Percentiles rank a stretch among this genome's conserved stretches.
phyloP scores from a whole-genome alignment of 2,888 invertebrate genomes.

The Pasiphila rectangulata region DNA sequence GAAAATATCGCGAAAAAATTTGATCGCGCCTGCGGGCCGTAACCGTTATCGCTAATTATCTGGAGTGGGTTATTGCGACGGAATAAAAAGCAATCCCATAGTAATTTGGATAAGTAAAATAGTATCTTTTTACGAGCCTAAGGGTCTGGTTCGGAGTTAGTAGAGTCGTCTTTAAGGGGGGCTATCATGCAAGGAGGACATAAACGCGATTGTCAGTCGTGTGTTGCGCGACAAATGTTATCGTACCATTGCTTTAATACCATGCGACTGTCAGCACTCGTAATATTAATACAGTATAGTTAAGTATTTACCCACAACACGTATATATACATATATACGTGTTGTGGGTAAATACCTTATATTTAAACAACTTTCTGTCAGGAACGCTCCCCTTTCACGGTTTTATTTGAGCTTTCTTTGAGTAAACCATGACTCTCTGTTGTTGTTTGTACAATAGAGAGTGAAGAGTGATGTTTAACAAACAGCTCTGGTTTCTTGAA shows the following conservation, averaged over 20 bases:
- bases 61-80: conserved; percentile 56
- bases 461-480: conserved; percentile 1
- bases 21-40: conserved; percentile 41
- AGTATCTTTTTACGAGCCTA: conserved; percentile 60
- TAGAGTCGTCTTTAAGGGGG: conserved; percentile 56
- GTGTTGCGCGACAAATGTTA: conserved; percentile 52
- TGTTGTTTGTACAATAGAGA: conserved; percentile 9
- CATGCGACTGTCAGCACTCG: conserved; percentile 32
- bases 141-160: conserved; percentile 56
- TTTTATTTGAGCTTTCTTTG: conserved; percentile 2
- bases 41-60: conserved; percentile 63
- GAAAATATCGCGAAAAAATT: conserved; percentile 48
- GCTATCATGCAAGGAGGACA: conserved; percentile 66
- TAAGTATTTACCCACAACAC: neutral
- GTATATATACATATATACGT: conserved; percentile 13
- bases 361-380: conserved; percentile 7
- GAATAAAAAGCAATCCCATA: conserved; percentile 67
- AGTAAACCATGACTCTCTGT: conserved; percentile 2
- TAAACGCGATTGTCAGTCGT: conserved; percentile 59
- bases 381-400: conserved; percentile 3
- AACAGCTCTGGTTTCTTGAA: conserved; percentile 1
- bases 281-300: conserved; percentile 4
- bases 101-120: conserved; percentile 61
- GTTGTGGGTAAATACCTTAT: conserved; percentile 1
- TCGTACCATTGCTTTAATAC: conserved; percentile 44